Evolutionary conservation across 2,113 vertebrate genomes (phyloP).

Genomic region (Campylomormyrus numenius): DNA sequence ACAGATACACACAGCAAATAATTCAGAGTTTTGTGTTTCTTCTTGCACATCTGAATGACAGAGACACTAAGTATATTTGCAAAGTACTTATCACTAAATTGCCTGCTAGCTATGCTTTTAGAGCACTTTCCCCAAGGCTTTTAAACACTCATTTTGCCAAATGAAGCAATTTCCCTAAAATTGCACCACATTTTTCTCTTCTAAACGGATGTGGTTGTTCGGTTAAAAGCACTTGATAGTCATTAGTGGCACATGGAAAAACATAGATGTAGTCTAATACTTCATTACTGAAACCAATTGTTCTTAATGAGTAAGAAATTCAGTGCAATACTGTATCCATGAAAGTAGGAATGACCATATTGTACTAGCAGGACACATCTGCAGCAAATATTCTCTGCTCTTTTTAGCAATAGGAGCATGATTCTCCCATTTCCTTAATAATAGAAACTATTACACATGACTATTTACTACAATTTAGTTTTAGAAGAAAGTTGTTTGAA

Average conservation of each 20-base stretch:
- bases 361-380: not conserved
- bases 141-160: not conserved
- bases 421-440: too few relatives aligned
- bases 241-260: not conserved
- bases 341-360: not conserved
- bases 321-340: not conserved
- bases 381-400: not conserved
- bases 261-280: not conserved
- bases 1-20: not conserved
- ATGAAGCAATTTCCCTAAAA: constrained; percentile 27
- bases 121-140: not conserved
- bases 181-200: constrained; percentile 41
- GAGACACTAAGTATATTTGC: not conserved
- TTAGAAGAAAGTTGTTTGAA: too few relatives aligned
- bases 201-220: not conserved
- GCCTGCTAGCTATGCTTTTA: not conserved
- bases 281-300: not conserved
- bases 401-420: not conserved
- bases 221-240: not conserved
- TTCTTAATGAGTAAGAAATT: not conserved
- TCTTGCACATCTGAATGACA: not conserved
- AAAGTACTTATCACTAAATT: not conserved
- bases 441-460: too few relatives aligned
- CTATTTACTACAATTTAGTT: too few relatives aligned
- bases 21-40: not conserved